These are phyloP conservation scores for Drosophila chauvacae DNA, from an alignment of 1,140 invertebrate genomes.

Conservation along the genomic window DNA sequence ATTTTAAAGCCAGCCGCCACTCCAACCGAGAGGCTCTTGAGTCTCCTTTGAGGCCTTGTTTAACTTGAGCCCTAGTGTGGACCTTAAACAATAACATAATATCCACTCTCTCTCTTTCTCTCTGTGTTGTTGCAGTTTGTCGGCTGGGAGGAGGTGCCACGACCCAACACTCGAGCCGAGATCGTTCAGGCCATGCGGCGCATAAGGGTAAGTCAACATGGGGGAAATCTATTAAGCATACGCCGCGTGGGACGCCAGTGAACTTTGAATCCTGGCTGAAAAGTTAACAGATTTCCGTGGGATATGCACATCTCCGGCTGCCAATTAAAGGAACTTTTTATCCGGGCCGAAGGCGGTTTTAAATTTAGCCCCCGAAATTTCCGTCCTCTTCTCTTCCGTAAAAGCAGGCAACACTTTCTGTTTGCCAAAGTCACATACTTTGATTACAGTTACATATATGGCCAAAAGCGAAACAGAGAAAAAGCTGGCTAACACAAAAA, in stretches of 20 bases:
- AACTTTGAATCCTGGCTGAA: constrained; percentile 29
- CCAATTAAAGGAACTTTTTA: constrained; percentile 66
- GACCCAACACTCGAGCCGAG: constrained; percentile 97
- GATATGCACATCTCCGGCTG: constrained; percentile 44
- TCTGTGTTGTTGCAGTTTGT: constrained; percentile 93
- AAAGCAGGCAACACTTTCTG: constrained; percentile 61
- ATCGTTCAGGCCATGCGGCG: constrained; percentile 99
- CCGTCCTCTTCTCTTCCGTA: constrained; percentile 4
- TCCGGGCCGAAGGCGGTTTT: constrained; percentile 49
- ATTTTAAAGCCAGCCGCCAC: constrained; percentile 32
- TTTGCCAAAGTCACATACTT: constrained; percentile 61
- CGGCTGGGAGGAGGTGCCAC: constrained; percentile 97
- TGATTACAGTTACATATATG: constrained; percentile 68
- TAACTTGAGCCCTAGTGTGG: constrained; percentile 14
- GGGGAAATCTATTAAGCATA: constrained; percentile 49
- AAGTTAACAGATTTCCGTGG: constrained; percentile 41
- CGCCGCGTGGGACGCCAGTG: constrained; percentile 37
- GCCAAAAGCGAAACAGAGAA: constrained; percentile 12
- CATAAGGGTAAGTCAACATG: constrained; percentile 92
- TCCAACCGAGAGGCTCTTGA: constrained; percentile 19
- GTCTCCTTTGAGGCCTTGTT: constrained; percentile 26
- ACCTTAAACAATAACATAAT: constrained; percentile 37
- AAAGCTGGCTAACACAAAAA: constrained; percentile 12
- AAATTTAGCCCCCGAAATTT: constrained; percentile 19
- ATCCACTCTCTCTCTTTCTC: neutral